Conservation (phyloP, 1,140 invertebrate genomes). For the Sarcophaga peregrina region DNA sequence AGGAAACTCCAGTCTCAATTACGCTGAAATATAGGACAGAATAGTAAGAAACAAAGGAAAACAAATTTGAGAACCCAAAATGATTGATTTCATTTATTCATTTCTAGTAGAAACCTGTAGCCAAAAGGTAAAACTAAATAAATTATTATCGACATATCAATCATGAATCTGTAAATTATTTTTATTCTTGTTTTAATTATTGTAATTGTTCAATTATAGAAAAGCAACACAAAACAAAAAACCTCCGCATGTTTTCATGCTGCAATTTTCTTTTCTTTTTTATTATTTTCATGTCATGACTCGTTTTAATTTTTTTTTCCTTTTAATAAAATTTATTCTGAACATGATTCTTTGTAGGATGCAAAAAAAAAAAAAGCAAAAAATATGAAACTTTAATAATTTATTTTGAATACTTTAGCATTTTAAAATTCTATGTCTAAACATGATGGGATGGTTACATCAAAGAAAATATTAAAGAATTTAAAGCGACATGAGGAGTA, state of each 20-base stretch:
- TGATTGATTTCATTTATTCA: too few relatives aligned
- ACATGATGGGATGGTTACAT: too few relatives aligned
- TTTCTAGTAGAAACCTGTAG: too few relatives aligned
- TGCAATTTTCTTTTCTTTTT: not conserved
- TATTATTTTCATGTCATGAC: conserved; percentile 9
- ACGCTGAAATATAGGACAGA: too few relatives aligned
- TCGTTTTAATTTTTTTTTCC: not conserved
- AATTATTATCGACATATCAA: not conserved
- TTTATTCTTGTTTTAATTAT: not conserved
- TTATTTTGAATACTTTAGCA: conserved; percentile 15
- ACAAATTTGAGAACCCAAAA: too few relatives aligned
- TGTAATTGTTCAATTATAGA: conserved; percentile 20
- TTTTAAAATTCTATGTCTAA: not conserved
- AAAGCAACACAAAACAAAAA: not conserved
- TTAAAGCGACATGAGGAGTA: too few relatives aligned
- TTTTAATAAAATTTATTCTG: not conserved
- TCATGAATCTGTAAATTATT: not conserved
- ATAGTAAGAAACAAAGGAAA: too few relatives aligned
- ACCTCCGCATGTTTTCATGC: not conserved
- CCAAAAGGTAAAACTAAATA: too few relatives aligned
- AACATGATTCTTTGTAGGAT: conserved; percentile 7
- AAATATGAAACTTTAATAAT: not conserved
- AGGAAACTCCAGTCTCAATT: too few relatives aligned
- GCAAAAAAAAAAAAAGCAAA: not conserved
- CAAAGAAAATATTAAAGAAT: too few relatives aligned